Evolutionary conservation across 1,140 invertebrate species (phyloP).

Genomic region (Drosophila pallidifrons): DNA sequence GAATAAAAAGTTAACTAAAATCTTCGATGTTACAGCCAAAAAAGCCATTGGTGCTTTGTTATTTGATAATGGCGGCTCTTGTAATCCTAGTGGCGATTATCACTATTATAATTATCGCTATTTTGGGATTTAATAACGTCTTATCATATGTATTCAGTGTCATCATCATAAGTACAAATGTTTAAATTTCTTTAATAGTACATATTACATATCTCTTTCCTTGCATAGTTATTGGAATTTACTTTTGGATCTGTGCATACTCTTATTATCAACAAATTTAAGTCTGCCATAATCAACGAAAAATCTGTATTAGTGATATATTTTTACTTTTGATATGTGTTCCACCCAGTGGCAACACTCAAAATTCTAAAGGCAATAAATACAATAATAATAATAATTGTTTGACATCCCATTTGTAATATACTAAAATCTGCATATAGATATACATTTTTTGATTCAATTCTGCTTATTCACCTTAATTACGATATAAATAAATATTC

Average conservation of each 20-base stretch:
- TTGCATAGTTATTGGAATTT: constrained; percentile 21
- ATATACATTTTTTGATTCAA: neutral
- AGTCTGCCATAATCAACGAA: too few species aligned
- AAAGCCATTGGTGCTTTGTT: constrained; percentile 5
- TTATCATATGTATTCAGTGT: neutral
- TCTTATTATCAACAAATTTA: constrained; percentile 18
- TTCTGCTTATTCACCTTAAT: too few species aligned
- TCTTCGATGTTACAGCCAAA: constrained; percentile 13
- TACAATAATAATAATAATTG: too few species aligned
- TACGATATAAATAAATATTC: too few species aligned
- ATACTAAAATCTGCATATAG: neutral
- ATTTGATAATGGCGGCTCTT: constrained; percentile 28
- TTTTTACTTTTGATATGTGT: too few species aligned
- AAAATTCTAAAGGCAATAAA: too few species aligned
- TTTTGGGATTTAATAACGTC: neutral
- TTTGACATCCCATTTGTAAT: too few species aligned
- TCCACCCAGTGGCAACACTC: too few species aligned
- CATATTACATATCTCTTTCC: neutral
- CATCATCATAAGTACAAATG: constrained; percentile 8
- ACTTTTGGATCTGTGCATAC: constrained; percentile 43
- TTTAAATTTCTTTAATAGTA: neutral
- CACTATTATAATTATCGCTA: neutral
- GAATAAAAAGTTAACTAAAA: too few species aligned
- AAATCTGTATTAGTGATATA: too few species aligned
- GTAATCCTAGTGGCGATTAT: constrained; percentile 6